Evolutionary conservation across 2,113 vertebrate species (phyloP), one percentile per base, ranked within the genome.

Genomic region (Oryzias celebensis): DNA sequence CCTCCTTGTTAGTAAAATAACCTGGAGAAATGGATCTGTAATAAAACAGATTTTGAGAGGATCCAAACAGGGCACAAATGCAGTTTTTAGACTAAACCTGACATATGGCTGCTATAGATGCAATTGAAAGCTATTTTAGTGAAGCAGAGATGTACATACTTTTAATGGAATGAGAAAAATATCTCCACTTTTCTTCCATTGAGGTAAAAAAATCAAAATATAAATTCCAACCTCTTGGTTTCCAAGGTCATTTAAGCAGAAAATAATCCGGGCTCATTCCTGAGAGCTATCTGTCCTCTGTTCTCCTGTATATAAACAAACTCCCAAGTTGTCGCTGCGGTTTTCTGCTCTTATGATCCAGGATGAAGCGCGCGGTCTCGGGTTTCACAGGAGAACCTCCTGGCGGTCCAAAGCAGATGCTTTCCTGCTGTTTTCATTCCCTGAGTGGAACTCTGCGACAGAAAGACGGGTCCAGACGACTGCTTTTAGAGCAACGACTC

Each of bases 201-300:
- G 50, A 41, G 50, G 42, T 26, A n/a, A 41, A 36, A 36, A 26
- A 65, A 24, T 16, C 20, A 36, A 46, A 66, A 73, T 18, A 36
- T 36, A 36, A 36, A 3, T 36, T 36, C 36, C 36, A 36, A 10
- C 8, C 2, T 12, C 36, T 36, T 36, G 36, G 36, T 63, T 63
- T 0, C 64, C 84, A 83, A 82, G 76, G 70, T 88, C 80, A 78
- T 73, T 66, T 44, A 66, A 50, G 62, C 18, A 47, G 62, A 77
- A 1, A 69, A 52, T 52, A 69, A 65, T 78, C 36, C 26, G 65
- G 58, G 58, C 26, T 52, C 66, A 68, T 70, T 58, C 8, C 12
- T 50, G 45, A 45, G 45, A 8, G 14, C 17, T 46, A 49, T 45
- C 18, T 46, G 52, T 45, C 18, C 24, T 20, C 51, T 3, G 28